Percentiles rank a stretch among this genome's conserved stretches.
These are phyloP conservation scores for Steinernema scapterisci DNA, from an alignment of 2,888 invertebrate species.

Conservation along the genomic window DNA sequence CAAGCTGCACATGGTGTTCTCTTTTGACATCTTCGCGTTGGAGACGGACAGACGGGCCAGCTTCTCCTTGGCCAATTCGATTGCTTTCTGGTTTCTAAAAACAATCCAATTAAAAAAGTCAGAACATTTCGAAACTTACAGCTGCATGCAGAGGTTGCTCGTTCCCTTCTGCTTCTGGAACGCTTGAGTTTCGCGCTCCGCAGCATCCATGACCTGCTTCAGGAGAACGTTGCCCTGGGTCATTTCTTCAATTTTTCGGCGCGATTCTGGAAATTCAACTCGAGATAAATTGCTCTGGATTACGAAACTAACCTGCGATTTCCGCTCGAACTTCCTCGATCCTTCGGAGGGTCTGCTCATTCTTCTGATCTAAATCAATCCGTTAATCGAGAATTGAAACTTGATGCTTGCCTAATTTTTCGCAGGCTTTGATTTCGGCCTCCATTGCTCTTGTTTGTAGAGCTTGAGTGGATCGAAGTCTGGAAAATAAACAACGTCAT, in stretches of 20 bases:
- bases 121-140: neutral
- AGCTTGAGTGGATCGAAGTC: no score
- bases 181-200: neutral
- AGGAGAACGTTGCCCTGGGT: neutral
- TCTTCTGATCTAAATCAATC: neutral
- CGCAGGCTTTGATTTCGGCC: neutral
- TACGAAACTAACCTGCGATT: neutral
- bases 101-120: neutral
- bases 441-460: neutral
- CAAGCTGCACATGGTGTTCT: neutral
- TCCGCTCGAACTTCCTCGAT: neutral
- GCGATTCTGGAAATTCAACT: neutral
- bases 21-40: neutral
- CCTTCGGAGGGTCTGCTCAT: neutral
- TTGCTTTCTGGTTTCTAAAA: neutral
- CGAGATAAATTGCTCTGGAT: neutral
- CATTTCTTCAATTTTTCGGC: slow-evolving; percentile 12
- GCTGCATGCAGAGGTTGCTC: neutral
- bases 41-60: neutral
- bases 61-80: slow-evolving; percentile 17
- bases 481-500: no score
- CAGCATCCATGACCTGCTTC: neutral
- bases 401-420: neutral
- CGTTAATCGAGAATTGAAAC: neutral
- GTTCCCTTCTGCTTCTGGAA: slow-evolving; percentile 13